These are phyloP conservation scores for Heterotis niloticus DNA, from an alignment of 2,113 vertebrate species.

Conservation along the genomic window DNA sequence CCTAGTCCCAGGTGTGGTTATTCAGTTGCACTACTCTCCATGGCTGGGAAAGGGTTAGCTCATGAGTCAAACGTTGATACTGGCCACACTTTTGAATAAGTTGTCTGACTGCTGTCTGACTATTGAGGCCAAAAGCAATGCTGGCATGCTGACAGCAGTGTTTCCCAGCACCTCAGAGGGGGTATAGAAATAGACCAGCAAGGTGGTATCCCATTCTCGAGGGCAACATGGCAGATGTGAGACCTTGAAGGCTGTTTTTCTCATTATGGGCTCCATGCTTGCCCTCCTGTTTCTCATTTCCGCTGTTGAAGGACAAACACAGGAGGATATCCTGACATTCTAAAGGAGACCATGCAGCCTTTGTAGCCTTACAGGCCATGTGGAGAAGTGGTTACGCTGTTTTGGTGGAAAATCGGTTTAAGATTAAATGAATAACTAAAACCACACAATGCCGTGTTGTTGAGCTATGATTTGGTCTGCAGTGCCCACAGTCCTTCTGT, in stretches of 20 bases:
- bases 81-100: slow-evolving; percentile 41
- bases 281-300: not conserved
- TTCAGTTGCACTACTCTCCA: not conserved
- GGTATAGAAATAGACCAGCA: slow-evolving; percentile 15
- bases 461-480: not conserved
- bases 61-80: slow-evolving; percentile 35
- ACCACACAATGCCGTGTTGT: not conserved
- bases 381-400: not conserved
- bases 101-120: slow-evolving; percentile 27
- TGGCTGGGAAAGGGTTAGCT: slow-evolving; percentile 21
- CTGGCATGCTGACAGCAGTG: slow-evolving; percentile 1
- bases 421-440: not conserved
- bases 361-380: not conserved
- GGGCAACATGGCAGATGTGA: not conserved
- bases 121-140: slow-evolving; percentile 39
- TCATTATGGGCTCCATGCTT: not conserved
- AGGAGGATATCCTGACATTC: not conserved
- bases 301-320: not conserved
- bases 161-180: not conserved
- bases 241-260: slow-evolving; percentile 11
- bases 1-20: not conserved
- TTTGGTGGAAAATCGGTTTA: not conserved
- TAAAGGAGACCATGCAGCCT: not conserved
- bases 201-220: not conserved
- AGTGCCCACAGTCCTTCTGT: not conserved